Evolutionary conservation across 1,140 invertebrate genomes (phyloP).

Genomic region (Drosophila nigrodunni): DNA sequence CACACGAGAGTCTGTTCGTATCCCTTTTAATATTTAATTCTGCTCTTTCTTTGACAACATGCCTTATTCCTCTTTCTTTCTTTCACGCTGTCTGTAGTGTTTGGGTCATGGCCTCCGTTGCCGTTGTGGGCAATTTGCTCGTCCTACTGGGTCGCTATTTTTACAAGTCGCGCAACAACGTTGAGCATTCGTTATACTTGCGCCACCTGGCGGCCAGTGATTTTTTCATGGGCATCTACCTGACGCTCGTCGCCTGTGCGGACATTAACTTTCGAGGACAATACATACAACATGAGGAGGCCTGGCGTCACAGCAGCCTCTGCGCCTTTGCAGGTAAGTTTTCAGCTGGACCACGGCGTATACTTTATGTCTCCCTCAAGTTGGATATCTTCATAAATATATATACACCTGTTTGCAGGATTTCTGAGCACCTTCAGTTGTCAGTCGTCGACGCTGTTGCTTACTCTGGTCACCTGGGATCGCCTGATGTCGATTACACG

Average conservation of each 20-base stretch:
- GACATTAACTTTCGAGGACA: conserved; percentile 87
- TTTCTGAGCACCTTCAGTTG: conserved; percentile 89
- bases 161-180: conserved; percentile 84
- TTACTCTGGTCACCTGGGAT: conserved; percentile 88
- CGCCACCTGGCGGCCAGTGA: conserved; percentile 89
- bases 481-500: conserved; percentile 87
- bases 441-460: conserved; percentile 88
- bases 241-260: conserved; percentile 88
- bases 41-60: not conserved
- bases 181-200: conserved; percentile 87
- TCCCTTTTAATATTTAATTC: not conserved
- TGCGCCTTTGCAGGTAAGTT: conserved; percentile 86
- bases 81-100: conserved; percentile 84
- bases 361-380: no score
- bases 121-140: conserved; percentile 87
- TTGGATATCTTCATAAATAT: not conserved
- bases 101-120: conserved; percentile 88
- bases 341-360: not conserved
- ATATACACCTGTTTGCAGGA: conserved; percentile 82
- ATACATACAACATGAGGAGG: conserved; percentile 87
- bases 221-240: conserved; percentile 89
- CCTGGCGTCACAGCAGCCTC: conserved; percentile 87
- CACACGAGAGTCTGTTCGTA: no score
- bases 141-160: conserved; percentile 87
- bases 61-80: not conserved